Evolutionary conservation across 2,888 invertebrate genomes (phyloP).

Genomic region (Trichogramma dendrolimi): DNA sequence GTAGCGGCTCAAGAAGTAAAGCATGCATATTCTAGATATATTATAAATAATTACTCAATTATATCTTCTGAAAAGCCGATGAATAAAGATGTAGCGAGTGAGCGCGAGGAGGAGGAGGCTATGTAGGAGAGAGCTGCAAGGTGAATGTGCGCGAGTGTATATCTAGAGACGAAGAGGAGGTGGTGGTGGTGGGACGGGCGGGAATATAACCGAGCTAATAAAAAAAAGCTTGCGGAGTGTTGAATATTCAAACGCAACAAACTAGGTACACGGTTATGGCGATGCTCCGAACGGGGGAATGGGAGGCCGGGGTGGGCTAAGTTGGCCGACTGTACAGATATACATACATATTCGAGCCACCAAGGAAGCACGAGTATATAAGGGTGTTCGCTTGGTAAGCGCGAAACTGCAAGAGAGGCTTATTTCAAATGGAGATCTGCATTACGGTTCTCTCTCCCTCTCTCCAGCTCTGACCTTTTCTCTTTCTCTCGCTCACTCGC

Average conservation of each 20-base stretch:
- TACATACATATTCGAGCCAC: not conserved
- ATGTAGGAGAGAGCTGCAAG: not conserved
- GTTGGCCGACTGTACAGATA: not conserved
- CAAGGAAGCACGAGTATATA: constrained; percentile 25
- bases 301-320: constrained; percentile 9
- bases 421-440: constrained; percentile 53
- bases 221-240: constrained; percentile 44
- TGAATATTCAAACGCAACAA: constrained; percentile 53
- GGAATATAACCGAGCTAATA: constrained; percentile 44
- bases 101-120: constrained; percentile 37
- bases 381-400: constrained; percentile 32
- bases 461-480: constrained; percentile 32
- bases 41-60: constrained; percentile 54
- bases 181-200: constrained; percentile 4
- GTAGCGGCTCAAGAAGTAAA: constrained; percentile 44
- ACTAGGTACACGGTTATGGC: constrained; percentile 49
- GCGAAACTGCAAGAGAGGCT: constrained; percentile 37
- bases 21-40: constrained; percentile 54
- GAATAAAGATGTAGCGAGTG: constrained; percentile 51
- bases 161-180: constrained; percentile 20
- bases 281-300: constrained; percentile 28
- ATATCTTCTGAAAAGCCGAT: constrained; percentile 53
- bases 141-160: constrained; percentile 12
- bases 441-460: constrained; percentile 44
- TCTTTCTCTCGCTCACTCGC: constrained; percentile 22